Base-by-base conservation (phyloP, 2,888 invertebrate species). In the Baronia brevicornis region DNA sequence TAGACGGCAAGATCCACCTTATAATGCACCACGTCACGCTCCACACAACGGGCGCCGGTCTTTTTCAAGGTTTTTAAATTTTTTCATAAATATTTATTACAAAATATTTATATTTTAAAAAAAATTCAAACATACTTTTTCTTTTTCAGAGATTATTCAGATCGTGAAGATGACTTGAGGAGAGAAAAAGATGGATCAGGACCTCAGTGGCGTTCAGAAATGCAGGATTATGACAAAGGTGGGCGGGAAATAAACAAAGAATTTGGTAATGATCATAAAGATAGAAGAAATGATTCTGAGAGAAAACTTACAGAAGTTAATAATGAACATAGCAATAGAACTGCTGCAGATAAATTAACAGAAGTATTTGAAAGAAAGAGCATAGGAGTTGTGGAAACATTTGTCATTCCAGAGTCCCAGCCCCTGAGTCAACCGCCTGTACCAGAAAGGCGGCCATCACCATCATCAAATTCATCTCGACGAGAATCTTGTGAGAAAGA, bases 281-380 rank as follows among this genome's bases (percentile, higher is more conserved):
- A 72, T 18, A 70, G 84, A 44, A 78, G 86, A 54, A 68, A 68
- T 43, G 88, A 88, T 23, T 60, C 78, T 29, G 75, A 84, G 15
- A 73, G 79, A 30, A 86, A 86, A 42, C 50, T 66, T 11, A 46
- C 63, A 25, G 84, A 84, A 33, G 58, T 55, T 15, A 28, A 42
- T 31, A 63, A 71, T 40, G 78, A 79, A 42, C 62, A 66, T 28
- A 65, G 67, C 41, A 75, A 70, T 43, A 67, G 78, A 50, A 77
- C 79, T 36, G 80, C 79, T 36, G 82, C 80, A 37, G 85, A 84
- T 41, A 84, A 84, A 53, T 54, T 82, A 28, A 70, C 74, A 25
- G 85, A 84, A 59, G 82, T 80, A 33, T 84, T 84, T 56, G 84
- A 85, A 55, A 66, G 84, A 35, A 85, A 73, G 55, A 80, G 78